Percentiles rank a stretch among this genome's conserved stretches.
Conservation (phyloP, 2,888 invertebrate genomes). For the Anthrax anthrax region DNA sequence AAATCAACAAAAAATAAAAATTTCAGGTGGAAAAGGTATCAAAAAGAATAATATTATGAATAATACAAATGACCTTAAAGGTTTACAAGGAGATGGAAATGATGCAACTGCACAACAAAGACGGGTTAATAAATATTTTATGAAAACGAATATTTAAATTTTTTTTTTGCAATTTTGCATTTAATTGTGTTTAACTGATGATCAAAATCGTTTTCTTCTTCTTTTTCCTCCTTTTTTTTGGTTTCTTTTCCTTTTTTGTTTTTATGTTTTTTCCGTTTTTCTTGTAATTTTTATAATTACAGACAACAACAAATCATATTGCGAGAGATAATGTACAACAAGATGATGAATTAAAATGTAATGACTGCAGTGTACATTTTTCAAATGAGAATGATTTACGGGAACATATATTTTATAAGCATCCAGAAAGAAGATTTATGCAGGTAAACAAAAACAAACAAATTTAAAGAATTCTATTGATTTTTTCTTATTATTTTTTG, state of each 20-base stretch:
- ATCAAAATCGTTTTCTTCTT: neutral
- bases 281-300: neutral
- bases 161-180: too few species aligned
- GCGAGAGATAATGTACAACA: neutral
- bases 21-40: neutral
- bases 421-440: constrained; percentile 18
- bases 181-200: too few species aligned
- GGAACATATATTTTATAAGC: constrained; percentile 17
- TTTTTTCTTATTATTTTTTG: neutral
- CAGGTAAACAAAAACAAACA: constrained; percentile 11
- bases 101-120: neutral
- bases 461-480: neutral
- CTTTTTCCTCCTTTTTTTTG: neutral
- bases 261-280: neutral
- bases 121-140: neutral
- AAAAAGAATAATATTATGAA: neutral
- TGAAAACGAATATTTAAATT: neutral
- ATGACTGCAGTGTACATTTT: constrained; percentile 16
- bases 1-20: too few species aligned
- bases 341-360: constrained; percentile 15
- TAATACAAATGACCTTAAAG: neutral
- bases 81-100: neutral
- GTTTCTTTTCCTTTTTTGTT: neutral
- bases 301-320: constrained; percentile 1
- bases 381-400: constrained; percentile 16